Conservation (phyloP, 2,888 invertebrate species). For the Rapana venosa region DNA sequence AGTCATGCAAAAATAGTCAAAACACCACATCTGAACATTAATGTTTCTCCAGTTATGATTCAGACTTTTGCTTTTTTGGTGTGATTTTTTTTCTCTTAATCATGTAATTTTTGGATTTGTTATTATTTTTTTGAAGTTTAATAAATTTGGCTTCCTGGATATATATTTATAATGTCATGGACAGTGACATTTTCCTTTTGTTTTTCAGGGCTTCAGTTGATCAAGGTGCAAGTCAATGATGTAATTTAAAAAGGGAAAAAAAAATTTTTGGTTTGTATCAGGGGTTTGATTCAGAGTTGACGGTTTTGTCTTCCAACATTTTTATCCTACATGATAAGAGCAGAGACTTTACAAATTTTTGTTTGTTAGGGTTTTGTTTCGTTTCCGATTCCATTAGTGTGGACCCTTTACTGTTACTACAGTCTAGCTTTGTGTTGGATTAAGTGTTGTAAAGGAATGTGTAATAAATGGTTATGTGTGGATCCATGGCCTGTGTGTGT, state of each 20-base stretch:
- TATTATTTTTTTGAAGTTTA: neutral
- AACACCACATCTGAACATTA: neutral
- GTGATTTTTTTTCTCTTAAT: neutral
- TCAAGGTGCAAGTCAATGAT: too few relatives aligned
- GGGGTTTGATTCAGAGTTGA: neutral
- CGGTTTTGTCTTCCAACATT: slow-evolving; percentile 12
- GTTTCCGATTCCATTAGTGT: slow-evolving; percentile 8
- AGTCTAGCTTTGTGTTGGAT: slow-evolving; percentile 30
- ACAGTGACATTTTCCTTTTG: too few relatives aligned
- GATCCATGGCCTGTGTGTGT: neutral
- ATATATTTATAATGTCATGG: neutral
- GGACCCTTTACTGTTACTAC: slow-evolving; percentile 11
- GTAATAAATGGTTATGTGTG: slow-evolving; percentile 38
- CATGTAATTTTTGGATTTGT: neutral
- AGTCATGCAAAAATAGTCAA: too few relatives aligned
- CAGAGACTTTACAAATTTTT: neutral
- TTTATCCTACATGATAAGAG: neutral
- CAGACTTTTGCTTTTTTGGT: neutral
- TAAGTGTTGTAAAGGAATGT: slow-evolving; percentile 35
- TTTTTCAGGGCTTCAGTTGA: too few relatives aligned
- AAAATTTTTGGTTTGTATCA: neutral
- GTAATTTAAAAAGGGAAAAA: too few relatives aligned
- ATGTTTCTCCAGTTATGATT: too few relatives aligned
- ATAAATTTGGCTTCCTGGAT: neutral
- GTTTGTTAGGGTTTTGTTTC: neutral